A percentile compares a stretch with the other conserved stretches of the same genome.
Evolutionary conservation across 2,797 vertebrate genomes (phyloP).

Genomic region (Aphelocoma californica): DNA sequence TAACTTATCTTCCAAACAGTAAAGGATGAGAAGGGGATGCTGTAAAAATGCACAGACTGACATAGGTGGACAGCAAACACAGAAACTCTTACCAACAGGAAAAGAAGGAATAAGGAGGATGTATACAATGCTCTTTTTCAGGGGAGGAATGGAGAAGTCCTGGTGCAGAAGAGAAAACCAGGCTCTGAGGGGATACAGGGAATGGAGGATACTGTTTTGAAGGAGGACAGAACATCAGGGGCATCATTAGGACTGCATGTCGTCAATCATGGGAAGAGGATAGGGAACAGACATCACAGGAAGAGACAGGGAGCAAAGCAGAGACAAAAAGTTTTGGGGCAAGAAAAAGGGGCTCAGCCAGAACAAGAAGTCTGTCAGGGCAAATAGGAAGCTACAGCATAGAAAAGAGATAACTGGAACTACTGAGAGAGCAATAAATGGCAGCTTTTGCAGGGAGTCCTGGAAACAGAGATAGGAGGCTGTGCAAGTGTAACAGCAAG

Average conservation of each 20-base stretch:
- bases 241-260: background rate
- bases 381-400: background rate
- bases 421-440: background rate
- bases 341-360: background rate
- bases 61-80: background rate
- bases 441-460: background rate
- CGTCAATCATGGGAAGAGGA: background rate
- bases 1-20: background rate
- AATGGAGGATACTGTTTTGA: background rate
- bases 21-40: background rate
- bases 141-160: background rate
- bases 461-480: background rate
- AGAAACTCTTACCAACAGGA: background rate
- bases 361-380: background rate
- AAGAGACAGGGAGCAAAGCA: background rate
- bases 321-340: background rate
- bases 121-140: background rate
- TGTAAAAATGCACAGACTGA: background rate
- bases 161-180: background rate
- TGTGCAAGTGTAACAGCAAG: background rate
- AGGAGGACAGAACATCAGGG: background rate
- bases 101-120: background rate
- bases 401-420: background rate
- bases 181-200: background rate
- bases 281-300: background rate